Base-by-base conservation (phyloP, 2,797 vertebrate species). In the Spea hammondii region DNA sequence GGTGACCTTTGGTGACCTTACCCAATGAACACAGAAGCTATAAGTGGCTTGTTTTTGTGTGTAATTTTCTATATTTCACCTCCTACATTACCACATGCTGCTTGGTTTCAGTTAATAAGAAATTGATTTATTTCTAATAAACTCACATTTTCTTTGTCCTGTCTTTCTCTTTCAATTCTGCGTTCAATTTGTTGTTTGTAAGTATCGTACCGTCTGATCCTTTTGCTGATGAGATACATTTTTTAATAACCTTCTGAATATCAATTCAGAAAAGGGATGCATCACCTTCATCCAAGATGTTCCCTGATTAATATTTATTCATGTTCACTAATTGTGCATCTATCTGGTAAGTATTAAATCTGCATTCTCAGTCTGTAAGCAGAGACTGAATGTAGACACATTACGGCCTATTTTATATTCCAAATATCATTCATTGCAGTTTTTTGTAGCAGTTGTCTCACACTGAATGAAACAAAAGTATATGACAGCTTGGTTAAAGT, bases 71-170 rank as follows among this genome's bases (percentile, higher is more conserved):
- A 70, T 67, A 82, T 69, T 76, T 49, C 70, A 44, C 55, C 8
- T 64, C 47, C 74, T 73, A 57, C 65, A 78, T 82, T 82, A 78
- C 54, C 80, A 69, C 65, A 69, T 57, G 79, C 75, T 55, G 70
- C 70, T 70, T 50, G 75, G n/a, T 45, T 74, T 69, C 80, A 70
- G 55, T 82, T 81, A 82, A 77, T 82, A 82, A 74, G 75, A 82
- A 78, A 82, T 82, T 77, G 80, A 82, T 82, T 81, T 82, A 82
- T 82, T 70, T 77, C 75, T 82, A 82, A 77, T 82, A 82, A 73
- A 74, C 75, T 64, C 75, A 64, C 75, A 73, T 77, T 74, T 77
- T 82, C 70, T 65, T 62, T 45, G 70, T 77, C 75, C 75, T 69
- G 67, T 74, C 72, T 72, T 73, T 82, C 74, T 64, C 48, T 74